Evolutionary conservation across 2,888 invertebrate genomes (phyloP).

Genomic region (Tipula unca): DNA sequence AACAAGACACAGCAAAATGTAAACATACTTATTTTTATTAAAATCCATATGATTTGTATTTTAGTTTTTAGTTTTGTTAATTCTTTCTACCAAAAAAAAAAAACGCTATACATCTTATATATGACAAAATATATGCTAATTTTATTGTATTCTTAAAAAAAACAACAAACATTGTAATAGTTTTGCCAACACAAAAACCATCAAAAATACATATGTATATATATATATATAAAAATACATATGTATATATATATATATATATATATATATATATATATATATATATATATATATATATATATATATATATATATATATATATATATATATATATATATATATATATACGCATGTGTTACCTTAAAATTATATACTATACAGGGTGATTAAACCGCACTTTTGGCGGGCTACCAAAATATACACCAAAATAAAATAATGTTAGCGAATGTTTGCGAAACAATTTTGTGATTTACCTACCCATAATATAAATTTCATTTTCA

Average conservation of each 20-base stretch:
- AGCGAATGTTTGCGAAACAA: background rate
- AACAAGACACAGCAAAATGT: background rate
- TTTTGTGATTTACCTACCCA: background rate
- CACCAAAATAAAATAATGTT: background rate
- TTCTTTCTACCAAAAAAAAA: background rate
- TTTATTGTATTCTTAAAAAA: background rate
- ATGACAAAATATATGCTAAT: background rate
- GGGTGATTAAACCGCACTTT: background rate
- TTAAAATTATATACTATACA: background rate
- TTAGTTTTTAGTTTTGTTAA: background rate
- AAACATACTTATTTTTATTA: background rate
- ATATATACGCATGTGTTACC: background rate
- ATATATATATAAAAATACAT: too few relatives aligned
- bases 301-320: too few relatives aligned
- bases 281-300: too few relatives aligned
- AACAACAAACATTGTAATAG: background rate
- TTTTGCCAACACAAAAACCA: background rate
- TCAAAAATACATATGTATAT: background rate
- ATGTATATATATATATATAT: too few relatives aligned
- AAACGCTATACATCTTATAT: background rate
- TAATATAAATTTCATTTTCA: background rate
- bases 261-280: too few relatives aligned
- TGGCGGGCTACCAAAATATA: background rate
- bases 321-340: too few relatives aligned
- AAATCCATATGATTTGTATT: constrained; percentile 1